Base-by-base conservation (phyloP, 2,797 vertebrate genomes). In the Chromis chromis region DNA sequence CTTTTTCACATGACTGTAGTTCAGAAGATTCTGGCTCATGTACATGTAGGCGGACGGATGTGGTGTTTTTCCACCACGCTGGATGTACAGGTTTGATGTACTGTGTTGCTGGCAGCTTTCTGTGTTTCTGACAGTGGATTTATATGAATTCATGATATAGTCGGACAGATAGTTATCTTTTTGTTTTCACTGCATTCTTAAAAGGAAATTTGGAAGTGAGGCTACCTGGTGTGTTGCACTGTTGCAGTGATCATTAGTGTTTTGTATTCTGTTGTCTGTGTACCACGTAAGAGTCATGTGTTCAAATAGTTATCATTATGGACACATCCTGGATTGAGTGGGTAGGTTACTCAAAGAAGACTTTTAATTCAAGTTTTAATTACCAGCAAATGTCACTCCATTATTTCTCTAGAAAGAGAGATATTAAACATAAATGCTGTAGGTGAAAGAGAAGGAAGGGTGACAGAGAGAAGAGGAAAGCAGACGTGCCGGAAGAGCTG, bases 341-440 rank as follows among this genome's bases (percentile, higher is more conserved):
- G 19, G 25, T 9, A 39, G 21, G 16, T 46, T 33, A 24, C 55
- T 52, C 7, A 21, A 19, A 17, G 24, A 55, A 25, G 33, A 70
- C 60, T 50, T 76, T 73, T 72, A 19, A 70, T 75, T 64, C 16
- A 22, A 57, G 16, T 31, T 70, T 8, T 71, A 67, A 73, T 74
- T 71, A 71, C 61, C 33, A 2, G 12, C 42, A 55, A 82, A 77
- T 75, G 50, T 63, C 69, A 64, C 33, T 46, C 2, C 52, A 28
- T 39, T 63, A 46, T 63, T n/a, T 6, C 27, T 39, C 21, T 27
- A 19, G 39, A 59, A 46, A 50, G 16, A 53, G 0, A 62, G 19
- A 44, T 52, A 31, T 83, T 63, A 78, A 81, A 83, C 71, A 76
- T 54, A 46, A 48, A 58, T 80, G 68, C 68, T 70, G 55, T 40